A percentile compares a stretch with the other conserved stretches of the same genome.
Evolutionary conservation across 2,888 invertebrate genomes (phyloP).

Genomic region (Lasioglossum figueresi): DNA sequence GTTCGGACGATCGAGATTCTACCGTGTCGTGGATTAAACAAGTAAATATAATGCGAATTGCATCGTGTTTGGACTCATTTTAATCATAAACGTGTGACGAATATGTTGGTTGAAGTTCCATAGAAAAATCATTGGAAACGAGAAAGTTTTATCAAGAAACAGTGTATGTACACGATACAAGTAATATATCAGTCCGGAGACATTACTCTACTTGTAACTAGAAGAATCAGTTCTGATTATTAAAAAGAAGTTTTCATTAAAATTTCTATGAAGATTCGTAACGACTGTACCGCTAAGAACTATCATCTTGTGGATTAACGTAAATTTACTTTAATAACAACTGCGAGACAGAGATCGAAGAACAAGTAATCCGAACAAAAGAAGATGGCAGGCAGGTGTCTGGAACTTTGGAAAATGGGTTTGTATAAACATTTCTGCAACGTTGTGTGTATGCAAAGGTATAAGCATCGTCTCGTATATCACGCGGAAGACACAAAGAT

Average conservation of each 20-base stretch:
- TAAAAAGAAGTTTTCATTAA: too few species aligned
- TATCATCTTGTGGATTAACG: neutral
- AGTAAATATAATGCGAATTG: too few species aligned
- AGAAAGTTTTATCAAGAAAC: too few species aligned
- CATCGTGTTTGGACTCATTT: too few species aligned
- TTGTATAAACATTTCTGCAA: neutral
- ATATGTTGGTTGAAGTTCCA: too few species aligned
- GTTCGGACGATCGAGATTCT: too few species aligned
- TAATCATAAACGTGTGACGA: too few species aligned
- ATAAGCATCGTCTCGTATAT: conserved; percentile 54
- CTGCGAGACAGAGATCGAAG: neutral
- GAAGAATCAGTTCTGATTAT: neutral
- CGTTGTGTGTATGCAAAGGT: neutral
- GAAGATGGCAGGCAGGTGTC: neutral
- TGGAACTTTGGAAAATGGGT: neutral
- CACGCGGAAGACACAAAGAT: conserved; percentile 41
- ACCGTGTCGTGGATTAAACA: too few species aligned
- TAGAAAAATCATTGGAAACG: too few species aligned
- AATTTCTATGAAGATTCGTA: neutral
- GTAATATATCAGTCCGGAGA: neutral
- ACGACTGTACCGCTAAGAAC: neutral
- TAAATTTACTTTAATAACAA: neutral
- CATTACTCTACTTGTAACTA: neutral
- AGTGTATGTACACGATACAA: too few species aligned
- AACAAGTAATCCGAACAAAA: neutral